Conservation (phyloP, 2,113 vertebrate genomes). For the Irena cyanogastra region DNA sequence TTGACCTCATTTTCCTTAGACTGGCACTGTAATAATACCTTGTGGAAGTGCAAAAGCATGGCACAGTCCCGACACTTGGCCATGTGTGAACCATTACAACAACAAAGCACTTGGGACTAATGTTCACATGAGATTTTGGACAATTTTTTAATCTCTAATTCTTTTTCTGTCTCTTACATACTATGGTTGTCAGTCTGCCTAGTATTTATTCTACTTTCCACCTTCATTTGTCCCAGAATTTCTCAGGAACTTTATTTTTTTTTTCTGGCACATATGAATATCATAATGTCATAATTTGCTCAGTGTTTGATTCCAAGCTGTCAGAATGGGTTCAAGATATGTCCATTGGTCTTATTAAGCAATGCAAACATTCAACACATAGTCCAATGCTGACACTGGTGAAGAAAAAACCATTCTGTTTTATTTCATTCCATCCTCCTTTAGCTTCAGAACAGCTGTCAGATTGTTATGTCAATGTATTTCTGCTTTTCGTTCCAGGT, state of each 20-base stretch:
- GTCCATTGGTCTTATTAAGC: background rate
- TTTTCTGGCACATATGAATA: background rate
- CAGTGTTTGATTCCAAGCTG: background rate
- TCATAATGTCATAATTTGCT: background rate
- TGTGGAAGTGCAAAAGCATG: background rate
- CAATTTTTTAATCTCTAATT: background rate
- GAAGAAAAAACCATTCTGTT: background rate
- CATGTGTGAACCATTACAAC: background rate
- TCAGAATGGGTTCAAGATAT: background rate
- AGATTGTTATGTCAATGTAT: background rate
- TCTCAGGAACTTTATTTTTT: background rate
- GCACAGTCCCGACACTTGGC: background rate
- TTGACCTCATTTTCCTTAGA: background rate
- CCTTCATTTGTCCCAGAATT: background rate
- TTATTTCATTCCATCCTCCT: background rate
- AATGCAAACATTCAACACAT: background rate
- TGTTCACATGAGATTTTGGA: background rate
- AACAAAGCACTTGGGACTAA: background rate
- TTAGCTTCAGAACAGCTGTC: background rate
- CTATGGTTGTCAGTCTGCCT: background rate
- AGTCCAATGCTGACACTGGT: background rate
- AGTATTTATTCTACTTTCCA: background rate
- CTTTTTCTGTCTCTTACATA: background rate
- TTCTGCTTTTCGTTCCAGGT: constrained; percentile 8
- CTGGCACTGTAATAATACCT: background rate